Evolutionary conservation across 2,797 vertebrate species (phyloP).

Genomic region (Otolemur crassicaudatus): DNA sequence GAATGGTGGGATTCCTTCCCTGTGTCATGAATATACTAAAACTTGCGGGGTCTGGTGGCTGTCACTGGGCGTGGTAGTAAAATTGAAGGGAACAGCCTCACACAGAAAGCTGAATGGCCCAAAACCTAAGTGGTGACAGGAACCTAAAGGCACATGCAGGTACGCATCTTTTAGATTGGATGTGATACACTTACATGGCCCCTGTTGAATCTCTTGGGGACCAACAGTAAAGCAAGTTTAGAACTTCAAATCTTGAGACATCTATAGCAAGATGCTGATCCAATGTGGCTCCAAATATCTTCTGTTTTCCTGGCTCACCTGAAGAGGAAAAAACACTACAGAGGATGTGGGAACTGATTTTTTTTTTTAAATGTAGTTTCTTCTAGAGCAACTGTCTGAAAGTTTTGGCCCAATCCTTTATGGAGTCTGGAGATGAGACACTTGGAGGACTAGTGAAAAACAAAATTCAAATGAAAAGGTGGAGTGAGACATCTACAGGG

Average conservation of each 20-base stretch:
- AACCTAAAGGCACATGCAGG: slow-evolving; percentile 82
- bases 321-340: slow-evolving; percentile 87
- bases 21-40: neutral
- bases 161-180: slow-evolving; percentile 84
- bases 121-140: slow-evolving; percentile 75
- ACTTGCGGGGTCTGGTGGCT: neutral
- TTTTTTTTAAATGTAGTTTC: slow-evolving; percentile 72
- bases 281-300: slow-evolving; percentile 83
- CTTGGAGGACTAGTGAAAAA: slow-evolving; percentile 70
- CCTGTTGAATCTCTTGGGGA: slow-evolving; percentile 85
- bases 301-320: slow-evolving; percentile 86
- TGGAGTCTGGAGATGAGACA: slow-evolving; percentile 76
- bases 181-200: slow-evolving; percentile 85
- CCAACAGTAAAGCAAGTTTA: slow-evolving; percentile 87
- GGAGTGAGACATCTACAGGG: slow-evolving; percentile 64
- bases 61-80: neutral
- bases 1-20: slow-evolving; percentile 38
- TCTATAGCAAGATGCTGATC: slow-evolving; percentile 86
- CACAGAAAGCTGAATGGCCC: slow-evolving; percentile 65
- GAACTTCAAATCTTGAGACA: slow-evolving; percentile 86
- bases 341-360: slow-evolving; percentile 86
- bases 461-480: slow-evolving; percentile 75
- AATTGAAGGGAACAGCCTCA: slow-evolving; percentile 69
- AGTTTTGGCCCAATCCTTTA: slow-evolving; percentile 75
- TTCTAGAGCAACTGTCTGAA: slow-evolving; percentile 82